Conservation (phyloP, 1,140 invertebrate genomes). For the Thaumatotibia leucotreta region DNA sequence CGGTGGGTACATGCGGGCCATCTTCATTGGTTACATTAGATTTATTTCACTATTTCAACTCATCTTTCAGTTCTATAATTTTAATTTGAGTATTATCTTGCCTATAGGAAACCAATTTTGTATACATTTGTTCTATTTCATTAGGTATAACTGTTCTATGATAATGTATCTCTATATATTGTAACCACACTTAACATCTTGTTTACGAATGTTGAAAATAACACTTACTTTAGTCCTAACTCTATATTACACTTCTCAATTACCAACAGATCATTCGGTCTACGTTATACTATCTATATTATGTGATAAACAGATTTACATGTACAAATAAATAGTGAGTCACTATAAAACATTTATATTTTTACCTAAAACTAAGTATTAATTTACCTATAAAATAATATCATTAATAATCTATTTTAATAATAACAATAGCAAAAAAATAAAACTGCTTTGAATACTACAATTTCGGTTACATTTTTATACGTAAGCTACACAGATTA, state of each 20-base stretch:
- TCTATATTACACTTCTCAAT: constrained; percentile 41
- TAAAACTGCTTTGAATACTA: not conserved
- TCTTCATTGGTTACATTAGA: not conserved
- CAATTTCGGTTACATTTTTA: constrained; percentile 19
- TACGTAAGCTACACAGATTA: constrained; percentile 20
- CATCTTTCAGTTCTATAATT: not conserved
- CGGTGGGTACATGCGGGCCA: constrained; percentile 17
- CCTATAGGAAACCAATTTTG: constrained; percentile 4
- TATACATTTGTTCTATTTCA: constrained; percentile 1
- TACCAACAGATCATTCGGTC: constrained; percentile 54
- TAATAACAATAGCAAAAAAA: constrained; percentile 20
- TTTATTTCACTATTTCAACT: not conserved
- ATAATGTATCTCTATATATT: constrained; percentile 30
- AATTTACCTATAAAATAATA: constrained; percentile 48
- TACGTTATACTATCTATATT: constrained; percentile 38
- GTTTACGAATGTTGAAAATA: constrained; percentile 41
- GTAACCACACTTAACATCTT: constrained; percentile 46
- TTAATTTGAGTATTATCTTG: not conserved
- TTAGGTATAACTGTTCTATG: constrained; percentile 17
- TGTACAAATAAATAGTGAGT: constrained; percentile 63
- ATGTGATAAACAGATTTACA: constrained; percentile 44
- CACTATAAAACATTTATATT: constrained; percentile 53
- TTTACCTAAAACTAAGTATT: constrained; percentile 41
- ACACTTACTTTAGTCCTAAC: constrained; percentile 45
- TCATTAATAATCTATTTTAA: constrained; percentile 31